Evolutionary conservation across 2,797 vertebrate genomes (phyloP).

Genomic region (Chelidonichthys spinosus): DNA sequence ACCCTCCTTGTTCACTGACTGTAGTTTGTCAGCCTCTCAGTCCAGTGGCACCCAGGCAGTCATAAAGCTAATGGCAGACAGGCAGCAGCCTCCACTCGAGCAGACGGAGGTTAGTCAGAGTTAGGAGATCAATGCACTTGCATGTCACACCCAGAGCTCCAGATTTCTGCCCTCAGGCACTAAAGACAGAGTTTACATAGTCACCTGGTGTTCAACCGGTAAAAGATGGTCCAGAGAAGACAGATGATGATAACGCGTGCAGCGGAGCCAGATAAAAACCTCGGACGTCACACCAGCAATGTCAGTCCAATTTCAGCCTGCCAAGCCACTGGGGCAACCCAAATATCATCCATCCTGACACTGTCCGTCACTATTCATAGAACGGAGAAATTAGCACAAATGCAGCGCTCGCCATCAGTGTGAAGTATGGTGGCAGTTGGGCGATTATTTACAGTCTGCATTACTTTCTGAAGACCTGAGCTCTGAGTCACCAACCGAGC

Average conservation of each 20-base stretch:
- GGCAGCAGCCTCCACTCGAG: slow-evolving; percentile 63
- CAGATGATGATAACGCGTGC: slow-evolving; percentile 40
- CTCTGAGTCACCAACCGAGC: slow-evolving; percentile 74
- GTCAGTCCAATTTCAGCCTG: slow-evolving; percentile 57
- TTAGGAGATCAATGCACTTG: slow-evolving; percentile 72
- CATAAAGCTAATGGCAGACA: slow-evolving; percentile 69
- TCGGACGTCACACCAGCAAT: slow-evolving; percentile 49
- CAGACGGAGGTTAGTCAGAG: slow-evolving; percentile 68
- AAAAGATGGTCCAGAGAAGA: slow-evolving; percentile 38
- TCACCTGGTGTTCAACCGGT: slow-evolving; percentile 61
- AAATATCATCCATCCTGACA: slow-evolving; percentile 70
- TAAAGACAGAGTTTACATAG: slow-evolving; percentile 67
- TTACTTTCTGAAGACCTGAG: slow-evolving; percentile 76
- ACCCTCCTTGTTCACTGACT: slow-evolving; percentile 24
- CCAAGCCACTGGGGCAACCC: slow-evolving; percentile 67
- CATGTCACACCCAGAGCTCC: slow-evolving; percentile 68
- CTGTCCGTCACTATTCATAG: slow-evolving; percentile 75
- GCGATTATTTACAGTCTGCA: slow-evolving; percentile 74
- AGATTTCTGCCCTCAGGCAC: slow-evolving; percentile 62
- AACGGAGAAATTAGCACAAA: slow-evolving; percentile 77
- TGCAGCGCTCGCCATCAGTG: slow-evolving; percentile 60
- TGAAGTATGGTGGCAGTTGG: slow-evolving; percentile 75
- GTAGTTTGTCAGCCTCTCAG: slow-evolving; percentile 52
- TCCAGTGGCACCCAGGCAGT: slow-evolving; percentile 51
- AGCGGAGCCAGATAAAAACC: slow-evolving; percentile 42